Conservation (phyloP, 2,888 invertebrate genomes). For the Ophraella communa region DNA sequence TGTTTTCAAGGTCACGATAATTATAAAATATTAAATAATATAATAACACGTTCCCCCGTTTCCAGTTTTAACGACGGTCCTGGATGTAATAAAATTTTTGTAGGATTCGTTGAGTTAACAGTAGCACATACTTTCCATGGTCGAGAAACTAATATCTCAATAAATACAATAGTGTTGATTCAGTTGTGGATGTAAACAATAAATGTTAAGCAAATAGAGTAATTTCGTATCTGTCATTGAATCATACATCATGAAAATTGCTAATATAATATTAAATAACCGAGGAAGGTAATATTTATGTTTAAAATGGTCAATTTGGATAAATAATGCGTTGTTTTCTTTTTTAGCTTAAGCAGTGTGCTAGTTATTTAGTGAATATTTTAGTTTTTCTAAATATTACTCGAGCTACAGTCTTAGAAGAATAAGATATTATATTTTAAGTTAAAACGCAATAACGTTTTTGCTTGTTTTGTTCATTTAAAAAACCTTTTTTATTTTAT, state of each 20-base stretch:
- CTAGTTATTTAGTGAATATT: no score
- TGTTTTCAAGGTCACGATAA: no score
- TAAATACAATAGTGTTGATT: slow-evolving; percentile 28
- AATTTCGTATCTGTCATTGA: slow-evolving; percentile 17
- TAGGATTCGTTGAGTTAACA: slow-evolving; percentile 26
- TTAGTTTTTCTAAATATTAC: no score
- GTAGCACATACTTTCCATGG: slow-evolving; percentile 25
- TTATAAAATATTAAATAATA: no score
- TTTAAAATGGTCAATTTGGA: neutral
- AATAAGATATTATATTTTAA: no score
- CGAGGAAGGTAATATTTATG: neutral
- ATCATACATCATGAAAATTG: slow-evolving; percentile 12
- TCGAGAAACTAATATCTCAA: slow-evolving; percentile 31
- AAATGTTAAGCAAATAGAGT: slow-evolving; percentile 11
- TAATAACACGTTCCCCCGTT: no score
- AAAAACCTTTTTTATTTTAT: no score
- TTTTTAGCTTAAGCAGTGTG: no score
- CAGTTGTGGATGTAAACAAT: slow-evolving; percentile 20
- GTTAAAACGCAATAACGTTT: no score
- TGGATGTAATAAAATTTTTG: slow-evolving; percentile 4
- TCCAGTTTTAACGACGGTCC: neutral
- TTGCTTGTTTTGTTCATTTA: no score
- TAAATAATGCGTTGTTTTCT: no score
- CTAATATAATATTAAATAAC: slow-evolving; percentile 11
- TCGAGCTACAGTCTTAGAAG: no score